Conservation (phyloP, 1,140 invertebrate species). For the Pogonomyrmex californicus region DNA sequence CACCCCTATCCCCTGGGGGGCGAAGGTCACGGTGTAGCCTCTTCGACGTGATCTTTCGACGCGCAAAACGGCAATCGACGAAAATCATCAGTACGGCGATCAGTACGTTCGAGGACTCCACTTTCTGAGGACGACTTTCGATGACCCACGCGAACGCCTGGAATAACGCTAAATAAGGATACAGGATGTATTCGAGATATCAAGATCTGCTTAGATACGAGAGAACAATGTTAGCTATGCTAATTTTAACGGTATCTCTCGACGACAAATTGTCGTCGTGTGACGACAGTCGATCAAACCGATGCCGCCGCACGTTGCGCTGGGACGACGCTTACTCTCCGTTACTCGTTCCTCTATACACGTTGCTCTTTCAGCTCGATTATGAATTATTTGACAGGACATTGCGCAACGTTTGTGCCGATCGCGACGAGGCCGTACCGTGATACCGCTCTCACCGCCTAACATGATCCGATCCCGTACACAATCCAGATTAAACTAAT, state of each 20-base stretch:
- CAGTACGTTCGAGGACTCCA: not conserved
- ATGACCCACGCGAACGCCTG: not conserved
- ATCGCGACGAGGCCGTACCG: constrained; percentile 41
- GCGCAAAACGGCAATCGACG: not conserved
- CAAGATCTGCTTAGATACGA: not conserved
- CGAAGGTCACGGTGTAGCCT: constrained; percentile 30
- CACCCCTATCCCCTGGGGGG: no score
- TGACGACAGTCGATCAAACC: not conserved
- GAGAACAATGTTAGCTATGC: not conserved
- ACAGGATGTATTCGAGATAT: not conserved
- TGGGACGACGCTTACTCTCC: not conserved
- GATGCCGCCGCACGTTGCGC: not conserved
- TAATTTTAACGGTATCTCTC: not conserved
- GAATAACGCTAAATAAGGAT: not conserved
- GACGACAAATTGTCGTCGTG: constrained; percentile 8
- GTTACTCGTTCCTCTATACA: not conserved
- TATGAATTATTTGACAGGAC: not conserved
- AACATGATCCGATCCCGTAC: constrained; percentile 14
- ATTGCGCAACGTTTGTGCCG: constrained; percentile 24
- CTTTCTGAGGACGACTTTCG: not conserved
- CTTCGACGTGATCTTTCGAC: constrained; percentile 5
- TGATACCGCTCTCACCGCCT: constrained; percentile 51
- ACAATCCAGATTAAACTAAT: constrained; percentile 49
- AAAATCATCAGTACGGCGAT: not conserved
- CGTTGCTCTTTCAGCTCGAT: not conserved